These are phyloP conservation scores for Betta splendens DNA, from an alignment of 2,797 vertebrate genomes.

Conservation along the genomic window DNA sequence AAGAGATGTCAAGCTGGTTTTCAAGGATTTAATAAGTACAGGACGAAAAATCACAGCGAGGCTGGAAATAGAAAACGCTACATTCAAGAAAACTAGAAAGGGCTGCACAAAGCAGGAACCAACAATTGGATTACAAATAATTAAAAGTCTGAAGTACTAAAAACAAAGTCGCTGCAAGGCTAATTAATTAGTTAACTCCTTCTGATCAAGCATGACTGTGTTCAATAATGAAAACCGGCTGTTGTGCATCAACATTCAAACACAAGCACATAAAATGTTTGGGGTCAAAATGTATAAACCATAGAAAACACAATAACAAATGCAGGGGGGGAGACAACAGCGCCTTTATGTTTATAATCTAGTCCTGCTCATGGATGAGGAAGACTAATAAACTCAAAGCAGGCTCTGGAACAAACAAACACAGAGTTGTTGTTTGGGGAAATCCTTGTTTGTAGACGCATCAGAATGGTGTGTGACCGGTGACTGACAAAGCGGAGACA, in stretches of 20 bases:
- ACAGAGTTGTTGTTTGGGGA: conserved; percentile 17
- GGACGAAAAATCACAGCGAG: too few relatives aligned
- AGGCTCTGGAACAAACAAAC: conserved; percentile 11
- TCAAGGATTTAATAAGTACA: too few relatives aligned
- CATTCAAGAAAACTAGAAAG: too few relatives aligned
- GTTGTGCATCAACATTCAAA: conserved; percentile 19
- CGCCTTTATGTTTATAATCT: conserved; percentile 25
- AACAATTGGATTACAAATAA: too few relatives aligned
- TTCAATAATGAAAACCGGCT: conserved; percentile 22
- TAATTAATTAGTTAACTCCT: conserved; percentile 13
- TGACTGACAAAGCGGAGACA: conserved; percentile 6
- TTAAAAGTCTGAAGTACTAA: too few relatives aligned
- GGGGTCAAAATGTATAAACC: conserved; percentile 30
- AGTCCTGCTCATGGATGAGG: conserved; percentile 22
- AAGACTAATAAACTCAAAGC: conserved; percentile 13
- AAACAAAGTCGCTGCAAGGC: too few relatives aligned
- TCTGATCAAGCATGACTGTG: conserved; percentile 7
- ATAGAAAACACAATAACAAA: conserved; percentile 38
- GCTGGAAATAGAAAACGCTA: too few relatives aligned
- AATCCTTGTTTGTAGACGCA: conserved; percentile 17
- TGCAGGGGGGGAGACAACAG: conserved; percentile 10
- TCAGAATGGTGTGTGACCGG: conserved; percentile 10
- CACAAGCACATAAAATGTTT: conserved; percentile 30
- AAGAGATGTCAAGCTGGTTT: too few relatives aligned
- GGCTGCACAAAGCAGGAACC: too few relatives aligned